phyloP scores from a whole-genome alignment of 1,140 invertebrate species.

The Cepaea nemoralis region DNA sequence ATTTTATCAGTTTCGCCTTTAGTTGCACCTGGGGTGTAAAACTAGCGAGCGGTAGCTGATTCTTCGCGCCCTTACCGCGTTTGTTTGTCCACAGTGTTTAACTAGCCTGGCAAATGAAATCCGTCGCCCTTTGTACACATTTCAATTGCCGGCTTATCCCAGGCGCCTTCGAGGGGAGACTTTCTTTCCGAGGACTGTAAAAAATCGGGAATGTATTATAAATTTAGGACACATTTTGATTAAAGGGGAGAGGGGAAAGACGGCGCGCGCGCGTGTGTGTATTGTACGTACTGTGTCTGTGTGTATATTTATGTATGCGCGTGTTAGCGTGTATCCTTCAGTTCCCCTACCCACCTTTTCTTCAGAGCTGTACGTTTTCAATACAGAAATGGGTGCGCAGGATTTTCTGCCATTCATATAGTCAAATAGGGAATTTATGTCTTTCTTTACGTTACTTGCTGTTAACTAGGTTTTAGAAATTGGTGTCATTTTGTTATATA shows the following conservation, averaged over 20 bases:
- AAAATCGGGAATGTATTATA: neutral
- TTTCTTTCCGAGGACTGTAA: neutral
- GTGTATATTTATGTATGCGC: no score
- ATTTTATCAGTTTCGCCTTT: constrained; percentile 13
- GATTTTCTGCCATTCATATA: neutral
- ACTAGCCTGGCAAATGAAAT: constrained; percentile 12
- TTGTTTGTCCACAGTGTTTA: constrained; percentile 33
- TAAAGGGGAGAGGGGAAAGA: no score
- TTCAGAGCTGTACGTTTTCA: neutral
- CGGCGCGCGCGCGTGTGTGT: no score
- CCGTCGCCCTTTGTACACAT: constrained; percentile 15
- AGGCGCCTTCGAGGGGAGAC: neutral
- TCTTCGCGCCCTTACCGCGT: constrained; percentile 8
- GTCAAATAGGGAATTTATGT: neutral
- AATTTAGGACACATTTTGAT: no score
- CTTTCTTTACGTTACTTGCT: neutral
- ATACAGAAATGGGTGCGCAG: neutral
- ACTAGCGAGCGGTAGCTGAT: neutral
- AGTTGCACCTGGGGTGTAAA: constrained; percentile 12
- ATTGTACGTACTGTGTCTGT: no score
- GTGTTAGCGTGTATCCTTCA: constrained; percentile 7
- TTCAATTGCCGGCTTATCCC: constrained; percentile 10
- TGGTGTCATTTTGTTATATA: no score
- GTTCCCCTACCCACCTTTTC: neutral
- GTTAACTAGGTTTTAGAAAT: no score